Evolutionary conservation across 2,888 invertebrate genomes (phyloP), one percentile per base, ranked within the genome.

Genomic region (Spilosoma lubricipeda): DNA sequence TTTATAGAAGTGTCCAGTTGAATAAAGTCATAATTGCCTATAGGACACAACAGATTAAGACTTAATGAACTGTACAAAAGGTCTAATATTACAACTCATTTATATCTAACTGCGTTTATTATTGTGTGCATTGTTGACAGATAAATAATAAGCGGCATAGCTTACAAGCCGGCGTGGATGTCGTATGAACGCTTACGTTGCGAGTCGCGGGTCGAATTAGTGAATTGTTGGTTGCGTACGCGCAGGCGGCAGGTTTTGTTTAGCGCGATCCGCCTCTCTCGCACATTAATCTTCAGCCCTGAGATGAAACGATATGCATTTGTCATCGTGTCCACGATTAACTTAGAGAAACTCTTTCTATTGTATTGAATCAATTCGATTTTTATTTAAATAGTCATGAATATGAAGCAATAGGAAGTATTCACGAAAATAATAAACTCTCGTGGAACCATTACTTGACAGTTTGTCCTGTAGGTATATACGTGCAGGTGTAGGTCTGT

Each of bases 291-390:
- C 95, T 92, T 90, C 77, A 77, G 84, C 84, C 90, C 85, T 83
- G 92, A 95, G 95, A 95, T 95, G 94, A 94, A 95, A 93, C 91
- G 95, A 94, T 95, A 93, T 90, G 90, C 93, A 95, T 95, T 95
- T 95, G 93, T 95, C 95, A 95, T 94, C 91, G 86, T 93, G 94
- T 92, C 94, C 83, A 87, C 92, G 94, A 95, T 95, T 93, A 93
- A 92, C 93, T 91, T 85, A 83, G 90, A 93, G 93, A 93, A 92
- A 93, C 91, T 92, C 91, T 89, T 91, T 88, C 90, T 86, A 92
- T 94, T 93, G 93, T 94, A 90, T 90, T 87, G 91, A 92, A 93
- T 94, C 94, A 94, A 94, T 94, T 93, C 91, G 91, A 92, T 94
- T 92, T 93, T 92, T 89, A 91, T 91, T 88, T 91, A 86, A 90